Evolutionary conservation across 2,888 invertebrate species (phyloP).

Genomic region (Endotricha flammealis): DNA sequence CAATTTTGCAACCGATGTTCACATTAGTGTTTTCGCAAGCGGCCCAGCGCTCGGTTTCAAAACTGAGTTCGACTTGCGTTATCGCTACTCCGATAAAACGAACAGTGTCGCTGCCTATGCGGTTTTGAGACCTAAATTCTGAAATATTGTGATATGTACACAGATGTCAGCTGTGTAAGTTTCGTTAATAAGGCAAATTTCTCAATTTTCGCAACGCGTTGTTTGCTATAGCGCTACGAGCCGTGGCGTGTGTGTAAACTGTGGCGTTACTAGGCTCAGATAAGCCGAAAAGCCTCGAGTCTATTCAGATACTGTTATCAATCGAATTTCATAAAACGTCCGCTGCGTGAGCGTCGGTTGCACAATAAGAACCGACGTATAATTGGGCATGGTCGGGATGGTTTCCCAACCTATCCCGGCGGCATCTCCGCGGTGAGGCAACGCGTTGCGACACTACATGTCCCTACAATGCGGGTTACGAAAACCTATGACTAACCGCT

Average conservation of each 20-base stretch:
- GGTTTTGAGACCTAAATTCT: conserved; percentile 70
- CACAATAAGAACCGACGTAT: conserved; percentile 60
- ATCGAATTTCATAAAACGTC: conserved; percentile 52
- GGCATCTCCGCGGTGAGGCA: conserved; percentile 68
- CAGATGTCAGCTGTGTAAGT: conserved; percentile 9
- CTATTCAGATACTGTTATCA: conserved; percentile 38
- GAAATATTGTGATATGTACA: conserved; percentile 28
- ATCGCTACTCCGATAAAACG: conserved; percentile 72
- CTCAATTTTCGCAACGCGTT: conserved; percentile 18
- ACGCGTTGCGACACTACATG: conserved; percentile 68
- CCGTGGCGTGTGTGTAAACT: conserved; percentile 12
- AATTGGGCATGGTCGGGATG: conserved; percentile 72
- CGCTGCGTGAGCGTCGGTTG: conserved; percentile 41
- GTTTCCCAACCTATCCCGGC: conserved; percentile 76
- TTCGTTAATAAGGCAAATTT: conserved; percentile 12
- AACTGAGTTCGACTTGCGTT: conserved; percentile 73
- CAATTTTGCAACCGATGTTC: conserved; percentile 77
- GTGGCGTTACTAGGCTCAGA: conserved; percentile 15
- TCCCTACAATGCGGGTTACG: conserved; percentile 75
- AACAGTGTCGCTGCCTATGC: conserved; percentile 61
- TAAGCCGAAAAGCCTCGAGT: conserved; percentile 23
- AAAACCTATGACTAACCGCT: conserved; percentile 70
- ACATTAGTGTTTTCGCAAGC: conserved; percentile 79
- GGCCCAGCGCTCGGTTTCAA: conserved; percentile 74
- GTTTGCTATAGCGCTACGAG: conserved; percentile 19